phyloP scores from a whole-genome alignment of 1,140 invertebrate genomes.

The Stegodyphus dumicola region DNA sequence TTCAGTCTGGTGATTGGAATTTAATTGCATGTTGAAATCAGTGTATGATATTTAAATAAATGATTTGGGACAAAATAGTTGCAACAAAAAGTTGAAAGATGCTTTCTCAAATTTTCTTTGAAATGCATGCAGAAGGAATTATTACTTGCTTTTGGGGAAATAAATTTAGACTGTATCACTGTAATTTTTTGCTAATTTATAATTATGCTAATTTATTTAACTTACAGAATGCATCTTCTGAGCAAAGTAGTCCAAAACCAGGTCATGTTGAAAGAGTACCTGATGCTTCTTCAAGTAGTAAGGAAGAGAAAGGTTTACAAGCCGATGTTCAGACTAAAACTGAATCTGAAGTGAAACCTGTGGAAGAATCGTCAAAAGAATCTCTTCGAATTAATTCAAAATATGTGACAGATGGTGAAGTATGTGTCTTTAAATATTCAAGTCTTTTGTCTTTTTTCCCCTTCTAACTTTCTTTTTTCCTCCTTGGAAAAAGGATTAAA shows the following conservation, averaged over 20 bases:
- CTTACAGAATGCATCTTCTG: slow-evolving; percentile 8
- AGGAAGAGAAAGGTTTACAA: not conserved
- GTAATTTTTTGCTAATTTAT: too few species aligned
- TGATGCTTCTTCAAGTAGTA: slow-evolving; percentile 1
- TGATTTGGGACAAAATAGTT: too few species aligned
- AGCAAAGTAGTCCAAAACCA: slow-evolving; percentile 63
- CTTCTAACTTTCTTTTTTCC: not conserved
- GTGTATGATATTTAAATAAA: too few species aligned
- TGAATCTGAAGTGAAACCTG: not conserved
- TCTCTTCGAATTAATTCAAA: slow-evolving; percentile 91
- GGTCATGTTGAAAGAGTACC: slow-evolving; percentile 77
- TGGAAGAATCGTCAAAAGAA: slow-evolving; percentile 66
- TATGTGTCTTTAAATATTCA: not conserved
- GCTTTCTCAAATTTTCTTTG: too few species aligned
- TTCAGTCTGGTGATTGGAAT: too few species aligned
- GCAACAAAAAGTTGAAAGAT: too few species aligned
- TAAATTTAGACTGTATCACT: too few species aligned
- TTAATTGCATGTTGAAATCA: too few species aligned
- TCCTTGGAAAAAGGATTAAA: not conserved
- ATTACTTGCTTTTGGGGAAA: too few species aligned
- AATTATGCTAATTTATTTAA: too few species aligned
- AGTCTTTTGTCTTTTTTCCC: not conserved
- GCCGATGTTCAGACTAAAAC: not conserved
- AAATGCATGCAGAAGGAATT: too few species aligned
- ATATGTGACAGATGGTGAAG: slow-evolving; percentile 89